Evolutionary conservation across 2,113 vertebrate species (phyloP).

Genomic region (Prietella phreatophila): DNA sequence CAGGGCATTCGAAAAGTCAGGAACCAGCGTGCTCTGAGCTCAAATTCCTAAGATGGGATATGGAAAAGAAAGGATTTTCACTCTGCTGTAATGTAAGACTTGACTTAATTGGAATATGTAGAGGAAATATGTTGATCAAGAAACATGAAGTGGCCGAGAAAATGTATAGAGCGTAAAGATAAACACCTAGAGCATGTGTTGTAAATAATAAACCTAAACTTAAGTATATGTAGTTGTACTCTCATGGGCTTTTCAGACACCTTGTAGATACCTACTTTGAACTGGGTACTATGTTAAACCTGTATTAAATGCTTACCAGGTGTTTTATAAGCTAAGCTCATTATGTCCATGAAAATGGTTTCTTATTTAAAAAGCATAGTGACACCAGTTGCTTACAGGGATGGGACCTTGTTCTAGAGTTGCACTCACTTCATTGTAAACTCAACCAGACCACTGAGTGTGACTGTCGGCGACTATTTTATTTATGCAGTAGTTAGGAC

Average conservation of each 20-base stretch:
- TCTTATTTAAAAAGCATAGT: slow-evolving; percentile 5
- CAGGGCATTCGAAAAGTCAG: not conserved
- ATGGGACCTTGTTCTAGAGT: slow-evolving; percentile 1
- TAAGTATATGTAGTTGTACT: not conserved
- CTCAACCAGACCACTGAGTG: slow-evolving; percentile 20
- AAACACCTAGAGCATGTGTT: not conserved
- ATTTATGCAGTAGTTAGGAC: slow-evolving; percentile 40
- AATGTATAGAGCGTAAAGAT: not conserved
- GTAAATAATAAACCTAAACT: not conserved
- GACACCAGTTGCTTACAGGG: not conserved
- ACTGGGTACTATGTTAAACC: not conserved
- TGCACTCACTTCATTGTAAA: slow-evolving; percentile 22
- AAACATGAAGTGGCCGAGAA: not conserved
- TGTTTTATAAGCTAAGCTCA: not conserved
- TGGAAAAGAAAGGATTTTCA: not conserved
- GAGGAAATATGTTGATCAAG: too few species aligned
- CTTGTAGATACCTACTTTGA: not conserved
- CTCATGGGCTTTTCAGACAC: not conserved
- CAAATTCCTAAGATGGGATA: not conserved
- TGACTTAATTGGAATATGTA: not conserved
- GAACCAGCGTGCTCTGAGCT: not conserved
- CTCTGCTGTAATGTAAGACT: not conserved
- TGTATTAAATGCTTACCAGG: not conserved
- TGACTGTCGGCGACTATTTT: slow-evolving; percentile 30
- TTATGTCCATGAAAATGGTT: not conserved